A percentile compares a stretch with the other conserved stretches of the same genome.
Conservation (phyloP, 1,140 invertebrate species). For the Bombus affinis region DNA sequence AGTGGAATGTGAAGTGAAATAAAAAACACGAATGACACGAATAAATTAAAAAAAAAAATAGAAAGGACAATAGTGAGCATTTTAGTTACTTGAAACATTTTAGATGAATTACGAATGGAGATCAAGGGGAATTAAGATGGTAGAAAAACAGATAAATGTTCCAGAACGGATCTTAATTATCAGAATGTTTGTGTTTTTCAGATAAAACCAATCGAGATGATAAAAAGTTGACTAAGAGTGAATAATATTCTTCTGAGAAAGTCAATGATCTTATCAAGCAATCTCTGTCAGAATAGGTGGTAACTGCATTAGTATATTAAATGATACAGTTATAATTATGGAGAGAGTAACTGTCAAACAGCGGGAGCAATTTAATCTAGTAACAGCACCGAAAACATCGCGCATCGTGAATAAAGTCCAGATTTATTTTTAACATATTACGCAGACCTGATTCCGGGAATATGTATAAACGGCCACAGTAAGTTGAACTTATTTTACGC, state of each 20-base stretch:
- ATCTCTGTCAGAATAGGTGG: background rate
- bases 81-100: background rate
- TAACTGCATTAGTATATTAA: background rate
- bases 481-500: background rate
- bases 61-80: background rate
- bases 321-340: background rate
- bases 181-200: background rate
- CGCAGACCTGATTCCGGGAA: conserved; percentile 9
- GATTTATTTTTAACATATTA: conserved; percentile 53
- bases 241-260: background rate
- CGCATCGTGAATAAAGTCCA: conserved; percentile 39
- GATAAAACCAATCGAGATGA: background rate
- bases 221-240: background rate
- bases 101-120: background rate
- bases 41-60: background rate
- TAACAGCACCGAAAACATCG: conserved; percentile 11
- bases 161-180: background rate
- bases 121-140: background rate
- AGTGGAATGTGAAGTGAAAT: too few species aligned
- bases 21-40: background rate
- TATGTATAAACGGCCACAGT: background rate
- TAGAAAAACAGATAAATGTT: background rate
- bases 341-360: background rate
- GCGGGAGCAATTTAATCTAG: conserved; percentile 10
- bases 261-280: background rate